A percentile compares a stretch with the other conserved stretches of the same genome.
Conservation (phyloP, 2,113 vertebrate genomes). For the Merops nubicus region DNA sequence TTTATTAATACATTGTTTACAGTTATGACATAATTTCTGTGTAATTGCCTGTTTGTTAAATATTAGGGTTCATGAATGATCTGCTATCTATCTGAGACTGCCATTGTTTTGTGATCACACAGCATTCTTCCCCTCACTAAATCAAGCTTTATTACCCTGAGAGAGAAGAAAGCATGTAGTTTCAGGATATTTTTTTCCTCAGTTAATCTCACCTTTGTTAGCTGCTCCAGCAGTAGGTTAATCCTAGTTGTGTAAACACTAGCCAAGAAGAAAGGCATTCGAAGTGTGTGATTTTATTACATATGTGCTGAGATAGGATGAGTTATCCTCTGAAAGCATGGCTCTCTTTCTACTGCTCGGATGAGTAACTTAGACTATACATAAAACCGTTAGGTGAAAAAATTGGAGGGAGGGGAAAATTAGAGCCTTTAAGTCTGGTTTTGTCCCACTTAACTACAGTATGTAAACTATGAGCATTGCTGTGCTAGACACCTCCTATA, state of each 20-base stretch:
- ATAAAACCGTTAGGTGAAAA: neutral
- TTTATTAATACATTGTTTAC: neutral
- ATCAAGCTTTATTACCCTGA: neutral
- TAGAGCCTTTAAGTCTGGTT: neutral
- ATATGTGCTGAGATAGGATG: neutral
- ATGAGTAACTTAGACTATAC: neutral
- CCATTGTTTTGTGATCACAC: neutral
- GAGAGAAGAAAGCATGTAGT: neutral
- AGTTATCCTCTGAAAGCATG: neutral
- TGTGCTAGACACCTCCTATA: neutral
- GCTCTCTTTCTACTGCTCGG: neutral
- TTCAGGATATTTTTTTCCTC: neutral
- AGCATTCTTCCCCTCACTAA: neutral
- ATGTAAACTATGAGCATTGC: accelerated
- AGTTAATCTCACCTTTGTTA: neutral
- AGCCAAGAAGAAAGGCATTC: neutral
- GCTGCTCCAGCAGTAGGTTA: neutral
- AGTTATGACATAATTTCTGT: neutral
- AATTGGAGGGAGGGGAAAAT: neutral
- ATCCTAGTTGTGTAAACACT: neutral
- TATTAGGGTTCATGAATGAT: neutral
- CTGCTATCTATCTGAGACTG: neutral
- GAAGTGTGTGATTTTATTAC: neutral
- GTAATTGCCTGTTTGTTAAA: neutral
- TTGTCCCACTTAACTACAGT: neutral